A percentile compares a stretch with the other conserved stretches of the same genome.
These are phyloP conservation scores for Sapajus apella DNA, from an alignment of 2,113 vertebrate species.

Conservation along the genomic window DNA sequence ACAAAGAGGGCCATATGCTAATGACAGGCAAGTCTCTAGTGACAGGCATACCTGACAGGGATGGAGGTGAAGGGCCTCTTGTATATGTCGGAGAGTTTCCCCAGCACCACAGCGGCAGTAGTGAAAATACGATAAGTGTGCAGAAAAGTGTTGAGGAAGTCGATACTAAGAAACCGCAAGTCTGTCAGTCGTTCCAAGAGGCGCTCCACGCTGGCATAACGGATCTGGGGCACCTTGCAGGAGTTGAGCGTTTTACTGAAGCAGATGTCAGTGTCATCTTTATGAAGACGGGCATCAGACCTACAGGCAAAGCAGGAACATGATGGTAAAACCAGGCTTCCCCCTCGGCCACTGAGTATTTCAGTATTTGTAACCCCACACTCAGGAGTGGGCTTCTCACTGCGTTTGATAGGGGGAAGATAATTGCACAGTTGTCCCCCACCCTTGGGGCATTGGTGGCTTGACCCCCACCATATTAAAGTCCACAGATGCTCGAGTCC, in stretches of 20 bases:
- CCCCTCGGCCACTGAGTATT: background rate
- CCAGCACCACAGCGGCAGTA: constrained; percentile 92
- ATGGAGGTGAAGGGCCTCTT: constrained; percentile 97
- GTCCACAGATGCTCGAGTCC: background rate
- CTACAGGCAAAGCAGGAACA: constrained; percentile 80
- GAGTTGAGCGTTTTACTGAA: constrained; percentile 99
- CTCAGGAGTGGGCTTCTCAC: background rate
- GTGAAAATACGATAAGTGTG: constrained; percentile 99
- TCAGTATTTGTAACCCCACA: background rate
- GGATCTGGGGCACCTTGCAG: constrained; percentile 99
- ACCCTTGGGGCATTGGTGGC: background rate
- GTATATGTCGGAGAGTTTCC: constrained; percentile 97
- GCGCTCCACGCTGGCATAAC: constrained; percentile 96
- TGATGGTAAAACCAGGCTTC: background rate
- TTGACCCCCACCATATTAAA: background rate
- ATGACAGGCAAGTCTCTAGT: rapidly evolving
- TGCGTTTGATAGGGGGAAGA: background rate
- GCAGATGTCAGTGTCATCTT: constrained; percentile 97
- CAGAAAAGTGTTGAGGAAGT: constrained; percentile 99
- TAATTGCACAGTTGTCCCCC: background rate
- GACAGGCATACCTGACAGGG: constrained; percentile 89
- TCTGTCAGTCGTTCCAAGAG: constrained; percentile 97
- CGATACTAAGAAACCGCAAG: constrained; percentile 97
- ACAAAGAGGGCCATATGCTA: background rate
- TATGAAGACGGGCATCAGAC: constrained; percentile 97